phyloP scores from a whole-genome alignment of 2,113 vertebrate species.

The Scolopax mira region DNA sequence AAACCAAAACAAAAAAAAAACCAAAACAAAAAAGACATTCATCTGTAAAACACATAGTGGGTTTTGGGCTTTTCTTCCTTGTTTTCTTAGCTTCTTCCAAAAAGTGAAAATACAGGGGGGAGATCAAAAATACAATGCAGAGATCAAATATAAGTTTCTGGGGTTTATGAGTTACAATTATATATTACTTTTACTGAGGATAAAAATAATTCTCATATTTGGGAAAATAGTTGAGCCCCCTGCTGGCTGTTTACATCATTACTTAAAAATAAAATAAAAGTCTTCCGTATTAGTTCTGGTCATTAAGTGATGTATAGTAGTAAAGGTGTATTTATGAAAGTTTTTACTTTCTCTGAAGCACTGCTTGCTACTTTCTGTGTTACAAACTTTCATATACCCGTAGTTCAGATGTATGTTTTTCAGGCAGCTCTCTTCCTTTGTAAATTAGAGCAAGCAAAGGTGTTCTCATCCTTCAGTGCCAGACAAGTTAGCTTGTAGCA shows the following conservation, averaged over 20 bases:
- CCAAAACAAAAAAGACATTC: background rate
- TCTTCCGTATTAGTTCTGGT: background rate
- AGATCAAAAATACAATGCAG: background rate
- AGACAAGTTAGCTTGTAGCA: background rate
- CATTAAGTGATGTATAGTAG: background rate
- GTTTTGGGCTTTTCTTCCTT: rapidly evolving
- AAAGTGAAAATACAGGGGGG: background rate
- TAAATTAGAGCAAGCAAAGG: background rate
- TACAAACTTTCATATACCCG: background rate
- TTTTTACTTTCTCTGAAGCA: background rate
- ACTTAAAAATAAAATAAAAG: background rate
- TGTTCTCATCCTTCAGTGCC: background rate
- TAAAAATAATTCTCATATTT: background rate
- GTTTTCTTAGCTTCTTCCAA: background rate
- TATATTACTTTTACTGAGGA: background rate
- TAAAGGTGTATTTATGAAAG: background rate
- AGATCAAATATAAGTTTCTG: background rate
- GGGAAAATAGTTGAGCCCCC: background rate
- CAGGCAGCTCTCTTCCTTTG: background rate
- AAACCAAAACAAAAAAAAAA: background rate
- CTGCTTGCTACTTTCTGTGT: background rate
- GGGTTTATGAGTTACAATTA: background rate
- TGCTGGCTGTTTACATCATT: background rate
- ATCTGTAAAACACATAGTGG: background rate
- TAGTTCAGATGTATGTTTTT: background rate